Evolutionary conservation across 2,888 invertebrate genomes (phyloP), one percentile per base, ranked within the genome.

Genomic region (Iselma pallidipennis): DNA sequence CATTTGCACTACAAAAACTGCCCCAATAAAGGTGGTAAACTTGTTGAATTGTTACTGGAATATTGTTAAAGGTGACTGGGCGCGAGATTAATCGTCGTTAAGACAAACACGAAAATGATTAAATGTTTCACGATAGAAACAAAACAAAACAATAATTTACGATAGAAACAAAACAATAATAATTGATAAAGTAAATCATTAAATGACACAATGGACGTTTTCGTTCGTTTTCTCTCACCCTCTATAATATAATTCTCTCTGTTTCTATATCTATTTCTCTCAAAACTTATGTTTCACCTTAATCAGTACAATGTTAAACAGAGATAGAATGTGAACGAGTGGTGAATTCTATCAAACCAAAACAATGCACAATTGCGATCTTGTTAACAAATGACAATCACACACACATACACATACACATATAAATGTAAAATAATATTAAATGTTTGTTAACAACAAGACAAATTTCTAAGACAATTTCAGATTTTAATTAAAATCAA

Each of bases 281-380:
- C 7, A 37, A 37, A 37, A 37, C 37, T 16, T 37, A 16, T 37
- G 37, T 37, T 37, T 37, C 37, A 6, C 16, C 16, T 53, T 53
- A 53, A 53, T 21, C 53, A 53, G 21, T 14, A 53, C 53, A 53
- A 53, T 52, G 25, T 29, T 28, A 50, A 28, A 26, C 28, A 50
- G 16, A 28, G n/a, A 29, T 16, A 14, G 53, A 12, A 48, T 48
- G 42, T 49, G 23, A 53, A 7, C 16, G 37, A 57, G 51, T 51
- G 56, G 48, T 31, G 63, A 63, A 64, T 74, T 72, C 68, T 73
- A 74, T 75, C 76, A 76, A 73, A 73, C 71, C 66, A 65, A 68
- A 75, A 76, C 75, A 76, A 76, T 75, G 72, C 73, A 74, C 71
- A 74, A 75, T 75, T 74, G 66, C 70, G 69, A 71, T 69, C 69